These are phyloP conservation scores for Seriola rivoliana DNA, from an alignment of 2,113 vertebrate species.

Conservation along the genomic window DNA sequence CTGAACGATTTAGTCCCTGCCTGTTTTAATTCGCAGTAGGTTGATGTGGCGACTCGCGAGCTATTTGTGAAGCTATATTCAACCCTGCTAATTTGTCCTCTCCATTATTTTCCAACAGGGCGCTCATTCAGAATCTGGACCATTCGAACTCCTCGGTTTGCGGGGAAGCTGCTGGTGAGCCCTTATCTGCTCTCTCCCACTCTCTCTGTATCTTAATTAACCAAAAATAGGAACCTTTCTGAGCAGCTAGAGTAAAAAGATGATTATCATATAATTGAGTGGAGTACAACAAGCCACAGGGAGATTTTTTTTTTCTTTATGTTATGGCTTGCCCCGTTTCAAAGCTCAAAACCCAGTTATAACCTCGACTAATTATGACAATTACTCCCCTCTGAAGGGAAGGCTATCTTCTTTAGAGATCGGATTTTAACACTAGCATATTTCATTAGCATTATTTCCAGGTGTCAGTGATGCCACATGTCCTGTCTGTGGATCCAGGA, in stretches of 20 bases:
- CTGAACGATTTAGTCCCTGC: slow-evolving; percentile 38
- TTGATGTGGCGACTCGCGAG: slow-evolving; percentile 24
- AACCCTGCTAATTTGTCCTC: slow-evolving; percentile 43
- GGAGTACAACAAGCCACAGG: slow-evolving; percentile 45
- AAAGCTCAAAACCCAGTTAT: slow-evolving; percentile 44
- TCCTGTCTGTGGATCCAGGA: not conserved
- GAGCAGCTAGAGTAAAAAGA: slow-evolving; percentile 57
- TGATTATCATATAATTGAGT: slow-evolving; percentile 80
- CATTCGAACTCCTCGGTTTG: slow-evolving; percentile 84
- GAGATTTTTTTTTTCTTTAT: slow-evolving; percentile 12
- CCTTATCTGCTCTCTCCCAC: slow-evolving; percentile 48
- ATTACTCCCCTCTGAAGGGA: slow-evolving; percentile 16
- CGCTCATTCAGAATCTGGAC: slow-evolving; percentile 85
- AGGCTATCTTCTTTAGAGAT: slow-evolving; percentile 17
- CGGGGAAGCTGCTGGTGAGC: slow-evolving; percentile 82
- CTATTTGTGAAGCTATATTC: slow-evolving; percentile 24
- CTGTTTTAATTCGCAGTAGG: slow-evolving; percentile 41
- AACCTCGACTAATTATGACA: slow-evolving; percentile 28
- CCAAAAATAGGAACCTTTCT: slow-evolving; percentile 55
- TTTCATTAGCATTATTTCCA: too few species aligned
- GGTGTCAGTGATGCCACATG: not conserved
- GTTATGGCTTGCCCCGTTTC: slow-evolving; percentile 40
- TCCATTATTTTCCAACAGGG: slow-evolving; percentile 69
- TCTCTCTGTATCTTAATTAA: slow-evolving; percentile 68
- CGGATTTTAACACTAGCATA: slow-evolving; percentile 1